Evolutionary conservation across 2,888 invertebrate species (phyloP).

Genomic region (Lutraria lutraria): DNA sequence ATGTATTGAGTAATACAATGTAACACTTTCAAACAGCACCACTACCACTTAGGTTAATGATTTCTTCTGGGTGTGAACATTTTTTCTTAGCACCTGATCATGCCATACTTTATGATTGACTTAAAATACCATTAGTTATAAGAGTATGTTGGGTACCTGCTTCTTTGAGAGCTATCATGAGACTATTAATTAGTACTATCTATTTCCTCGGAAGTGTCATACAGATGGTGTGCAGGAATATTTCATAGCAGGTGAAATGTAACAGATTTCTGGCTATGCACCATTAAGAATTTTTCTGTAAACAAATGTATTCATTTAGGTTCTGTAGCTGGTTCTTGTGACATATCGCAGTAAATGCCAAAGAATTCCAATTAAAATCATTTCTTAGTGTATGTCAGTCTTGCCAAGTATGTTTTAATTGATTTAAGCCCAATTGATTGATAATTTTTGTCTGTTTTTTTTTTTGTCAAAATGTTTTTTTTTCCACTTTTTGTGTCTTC

Average conservation of each 20-base stretch:
- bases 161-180: neutral
- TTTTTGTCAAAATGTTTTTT: slow-evolving; percentile 5
- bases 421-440: neutral
- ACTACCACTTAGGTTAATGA: slow-evolving; percentile 9
- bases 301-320: neutral
- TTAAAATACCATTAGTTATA: slow-evolving; percentile 4
- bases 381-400: neutral
- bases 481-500: neutral
- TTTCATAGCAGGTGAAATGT: slow-evolving; percentile 13
- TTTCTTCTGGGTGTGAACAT: neutral
- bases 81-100: neutral
- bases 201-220: slow-evolving; percentile 15
- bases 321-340: slow-evolving; percentile 1
- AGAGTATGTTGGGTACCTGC: neutral
- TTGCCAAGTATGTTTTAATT: slow-evolving; percentile 25
- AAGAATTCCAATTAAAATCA: slow-evolving; percentile 28
- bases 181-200: slow-evolving; percentile 14
- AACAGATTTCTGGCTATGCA: slow-evolving; percentile 10
- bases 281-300: slow-evolving; percentile 11
- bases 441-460: slow-evolving; percentile 4
- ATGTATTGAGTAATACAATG: neutral
- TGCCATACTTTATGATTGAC: neutral
- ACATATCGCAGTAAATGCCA: slow-evolving; percentile 22
- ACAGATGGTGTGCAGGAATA: neutral
- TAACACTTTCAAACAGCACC: neutral